A percentile compares a stretch with the other conserved stretches of the same genome.
Evolutionary conservation across 2,888 invertebrate species (phyloP).

Genomic region (Platycheirus rosarum): DNA sequence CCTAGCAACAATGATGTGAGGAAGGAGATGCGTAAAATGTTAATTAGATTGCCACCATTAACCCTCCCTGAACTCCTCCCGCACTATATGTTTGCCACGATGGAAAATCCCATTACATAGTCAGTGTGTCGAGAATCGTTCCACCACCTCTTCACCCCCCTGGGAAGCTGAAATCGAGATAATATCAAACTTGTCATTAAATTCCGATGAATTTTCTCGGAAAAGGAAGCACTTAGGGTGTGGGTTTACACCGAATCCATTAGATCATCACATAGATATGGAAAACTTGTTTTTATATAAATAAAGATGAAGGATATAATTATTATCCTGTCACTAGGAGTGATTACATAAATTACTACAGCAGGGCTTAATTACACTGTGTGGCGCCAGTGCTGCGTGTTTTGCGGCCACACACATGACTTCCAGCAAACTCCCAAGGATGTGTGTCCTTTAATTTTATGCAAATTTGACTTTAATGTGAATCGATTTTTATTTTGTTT

Average conservation of each 20-base stretch:
- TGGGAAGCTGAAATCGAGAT: constrained; percentile 63
- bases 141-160: neutral
- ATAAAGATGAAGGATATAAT: constrained; percentile 69
- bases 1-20: neutral
- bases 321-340: constrained; percentile 71
- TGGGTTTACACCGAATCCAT: constrained; percentile 42
- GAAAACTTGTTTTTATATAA: constrained; percentile 67
- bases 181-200: constrained; percentile 72
- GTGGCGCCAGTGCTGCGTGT: neutral
- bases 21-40: constrained; percentile 50
- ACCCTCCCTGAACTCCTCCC: neutral
- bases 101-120: constrained; percentile 26
- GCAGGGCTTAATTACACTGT: constrained; percentile 51
- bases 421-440: constrained; percentile 10
- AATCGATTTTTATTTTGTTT: constrained; percentile 58
- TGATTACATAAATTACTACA: constrained; percentile 67
- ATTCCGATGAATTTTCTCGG: constrained; percentile 54
- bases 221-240: constrained; percentile 5
- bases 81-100: neutral
- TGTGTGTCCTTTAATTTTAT: constrained; percentile 45
- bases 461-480: constrained; percentile 60
- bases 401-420: constrained; percentile 20
- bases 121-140: constrained; percentile 1
- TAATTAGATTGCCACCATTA: constrained; percentile 66
- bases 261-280: constrained; percentile 71